Percentiles rank a stretch among this genome's conserved stretches.
Evolutionary conservation across 2,113 vertebrate genomes (phyloP).

Genomic region (Indicator indicator): DNA sequence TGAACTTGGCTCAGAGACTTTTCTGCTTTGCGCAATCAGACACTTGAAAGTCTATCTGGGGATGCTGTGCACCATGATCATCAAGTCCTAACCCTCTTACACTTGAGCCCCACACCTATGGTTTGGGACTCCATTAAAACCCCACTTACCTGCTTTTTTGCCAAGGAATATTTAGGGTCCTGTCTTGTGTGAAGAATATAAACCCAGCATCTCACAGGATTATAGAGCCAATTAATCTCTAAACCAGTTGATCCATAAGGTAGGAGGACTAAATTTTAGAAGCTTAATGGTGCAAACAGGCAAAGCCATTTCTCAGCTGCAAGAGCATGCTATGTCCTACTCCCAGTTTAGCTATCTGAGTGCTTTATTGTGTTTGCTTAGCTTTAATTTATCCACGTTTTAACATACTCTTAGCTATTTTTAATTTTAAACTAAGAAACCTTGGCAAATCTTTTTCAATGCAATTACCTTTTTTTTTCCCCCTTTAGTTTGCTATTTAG

Average conservation of each 20-base stretch:
- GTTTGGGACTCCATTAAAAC: not conserved
- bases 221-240: conserved; percentile 31
- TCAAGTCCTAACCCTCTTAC: fast-evolving
- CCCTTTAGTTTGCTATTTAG: conserved; percentile 58
- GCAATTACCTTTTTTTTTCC: conserved; percentile 62
- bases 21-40: not conserved
- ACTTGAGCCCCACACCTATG: not conserved
- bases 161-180: not conserved
- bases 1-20: too few relatives aligned
- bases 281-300: conserved; percentile 48
- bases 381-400: conserved; percentile 54
- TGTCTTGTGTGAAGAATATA: not conserved
- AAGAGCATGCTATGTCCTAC: not conserved
- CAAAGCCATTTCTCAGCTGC: conserved; percentile 40
- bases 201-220: not conserved
- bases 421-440: conserved; percentile 62
- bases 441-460: conserved; percentile 22
- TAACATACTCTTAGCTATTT: conserved; percentile 31
- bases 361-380: conserved; percentile 48
- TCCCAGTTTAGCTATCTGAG: not conserved
- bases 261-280: conserved; percentile 22
- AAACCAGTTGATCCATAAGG: conserved; percentile 28
- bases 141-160: not conserved
- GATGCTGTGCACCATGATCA: fast-evolving
- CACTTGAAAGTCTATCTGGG: not conserved